Base-by-base conservation (phyloP, 2,113 vertebrate genomes). In the Mustela nigripes region DNA sequence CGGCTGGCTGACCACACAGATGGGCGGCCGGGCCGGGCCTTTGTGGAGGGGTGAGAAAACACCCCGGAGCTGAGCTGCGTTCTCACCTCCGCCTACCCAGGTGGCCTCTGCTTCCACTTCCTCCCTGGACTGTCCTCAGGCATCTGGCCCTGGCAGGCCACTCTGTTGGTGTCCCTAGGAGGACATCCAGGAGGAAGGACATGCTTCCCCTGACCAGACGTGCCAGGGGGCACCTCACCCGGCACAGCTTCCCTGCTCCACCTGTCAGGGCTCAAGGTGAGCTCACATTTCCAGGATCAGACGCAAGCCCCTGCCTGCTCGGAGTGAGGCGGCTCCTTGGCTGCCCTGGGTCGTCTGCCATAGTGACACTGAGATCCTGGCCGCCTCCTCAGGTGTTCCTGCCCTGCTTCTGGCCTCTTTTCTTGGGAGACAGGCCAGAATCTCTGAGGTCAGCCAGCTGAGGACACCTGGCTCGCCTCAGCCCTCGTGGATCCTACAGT, bases 31-130 rank as follows among this genome's bases (percentile, higher is more conserved):
- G 14, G 24, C n/a, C 31, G 24, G 71, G 45, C 33, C 31, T 36
- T 14, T 15, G 42, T 1, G 14, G 24, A 78, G 28, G 21, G 83
- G 86, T 97, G 96, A 93, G 97, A 95, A 97, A 76, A 96, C 39
- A 0, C 42, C 87, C 87, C 5, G 1, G 7, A 1, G 22, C 63
- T 4, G 1, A 56, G 39, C 76, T 31, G 69, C 10, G 28, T 81
- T 92, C 90, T 62, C 96, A 88, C 96, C 95, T 85, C 94, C 28
- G 0, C 97, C 91, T 76, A 28, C 50, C 33, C 15, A 0, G 5
- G 42, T 18, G 88, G 7, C 69, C 36, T 31, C 81, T 12, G 89
- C 16, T 56, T 84, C 91, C 62, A n/a, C 63, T 96, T 97, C 96
- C 94, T 88, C 76, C 60, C 60, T 0, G 11, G n/a, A 39, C 89